Evolutionary conservation across 2,888 invertebrate genomes (phyloP).

Genomic region (Cylloceria caligata): DNA sequence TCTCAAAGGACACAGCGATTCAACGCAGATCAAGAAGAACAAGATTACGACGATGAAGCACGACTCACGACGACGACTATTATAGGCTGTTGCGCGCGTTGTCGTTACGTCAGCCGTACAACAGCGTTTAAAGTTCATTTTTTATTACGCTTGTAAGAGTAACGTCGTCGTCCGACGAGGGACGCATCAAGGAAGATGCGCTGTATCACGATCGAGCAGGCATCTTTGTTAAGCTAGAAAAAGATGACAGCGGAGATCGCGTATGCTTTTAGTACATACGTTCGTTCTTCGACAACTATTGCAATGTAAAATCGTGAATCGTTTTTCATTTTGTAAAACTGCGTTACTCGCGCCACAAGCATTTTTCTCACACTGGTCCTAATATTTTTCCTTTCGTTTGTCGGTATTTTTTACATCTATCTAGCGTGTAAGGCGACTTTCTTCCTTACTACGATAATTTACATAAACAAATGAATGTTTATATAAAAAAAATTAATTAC

Average conservation of each 20-base stretch:
- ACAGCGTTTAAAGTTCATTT: conserved; percentile 69
- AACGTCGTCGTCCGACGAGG: conserved; percentile 31
- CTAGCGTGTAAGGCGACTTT: not conserved
- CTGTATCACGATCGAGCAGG: conserved; percentile 16
- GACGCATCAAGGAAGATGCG: not conserved
- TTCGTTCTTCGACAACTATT: conserved; percentile 32
- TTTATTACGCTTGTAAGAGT: conserved; percentile 67
- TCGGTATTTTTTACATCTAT: not conserved
- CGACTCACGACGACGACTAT: conserved; percentile 58
- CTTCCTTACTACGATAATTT: not conserved
- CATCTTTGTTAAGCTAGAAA: conserved; percentile 40
- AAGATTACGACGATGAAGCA: conserved; percentile 46
- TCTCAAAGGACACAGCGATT: conserved; percentile 67
- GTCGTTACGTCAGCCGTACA: conserved; percentile 68
- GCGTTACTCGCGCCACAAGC: conserved; percentile 32
- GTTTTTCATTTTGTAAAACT: conserved; percentile 21
- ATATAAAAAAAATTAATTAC: too few relatives aligned
- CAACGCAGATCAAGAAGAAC: conserved; percentile 63
- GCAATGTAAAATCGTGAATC: conserved; percentile 38
- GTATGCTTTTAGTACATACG: conserved; percentile 17
- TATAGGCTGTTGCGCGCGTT: conserved; percentile 72
- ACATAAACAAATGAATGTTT: conserved; percentile 38
- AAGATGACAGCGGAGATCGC: conserved; percentile 27
- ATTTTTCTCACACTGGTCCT: conserved; percentile 19
- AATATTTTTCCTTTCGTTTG: not conserved